Percentiles rank a stretch among this genome's conserved stretches.
Evolutionary conservation across 2,113 vertebrate genomes (phyloP).

Genomic region (Xenopus borealis): DNA sequence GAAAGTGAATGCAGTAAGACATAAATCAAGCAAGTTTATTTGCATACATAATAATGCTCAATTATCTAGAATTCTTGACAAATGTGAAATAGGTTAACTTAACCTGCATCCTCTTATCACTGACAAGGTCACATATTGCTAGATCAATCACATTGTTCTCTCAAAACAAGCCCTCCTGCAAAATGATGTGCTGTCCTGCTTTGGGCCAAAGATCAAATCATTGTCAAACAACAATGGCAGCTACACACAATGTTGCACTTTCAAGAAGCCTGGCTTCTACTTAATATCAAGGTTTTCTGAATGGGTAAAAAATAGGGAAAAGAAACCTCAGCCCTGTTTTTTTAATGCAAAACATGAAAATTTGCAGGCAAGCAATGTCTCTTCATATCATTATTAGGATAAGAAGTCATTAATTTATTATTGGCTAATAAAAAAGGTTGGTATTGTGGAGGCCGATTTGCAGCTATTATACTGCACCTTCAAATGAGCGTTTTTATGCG

Average conservation of each 20-base stretch:
- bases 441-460: too few relatives aligned
- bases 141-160: slow-evolving; percentile 2
- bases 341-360: background rate
- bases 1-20: too few relatives aligned
- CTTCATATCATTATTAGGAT: background rate
- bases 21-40: slow-evolving; percentile 11
- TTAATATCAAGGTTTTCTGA: slow-evolving; percentile 23
- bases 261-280: slow-evolving; percentile 14
- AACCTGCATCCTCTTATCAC: slow-evolving; percentile 18
- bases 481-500: too few relatives aligned
- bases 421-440: too few relatives aligned
- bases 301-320: background rate
- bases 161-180: background rate
- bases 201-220: background rate
- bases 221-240: slow-evolving; percentile 20
- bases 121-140: slow-evolving; percentile 21
- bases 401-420: too few relatives aligned
- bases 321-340: slow-evolving; percentile 14
- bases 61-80: slow-evolving; percentile 20
- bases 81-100: slow-evolving; percentile 21
- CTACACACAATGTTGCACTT: slow-evolving; percentile 18
- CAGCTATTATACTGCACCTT: too few relatives aligned
- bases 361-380: background rate
- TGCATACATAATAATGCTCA: slow-evolving; percentile 38
- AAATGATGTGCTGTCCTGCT: too few relatives aligned